These are phyloP conservation scores for Agonopterix subpropinquella DNA, from an alignment of 2,888 invertebrate genomes.

Conservation along the genomic window DNA sequence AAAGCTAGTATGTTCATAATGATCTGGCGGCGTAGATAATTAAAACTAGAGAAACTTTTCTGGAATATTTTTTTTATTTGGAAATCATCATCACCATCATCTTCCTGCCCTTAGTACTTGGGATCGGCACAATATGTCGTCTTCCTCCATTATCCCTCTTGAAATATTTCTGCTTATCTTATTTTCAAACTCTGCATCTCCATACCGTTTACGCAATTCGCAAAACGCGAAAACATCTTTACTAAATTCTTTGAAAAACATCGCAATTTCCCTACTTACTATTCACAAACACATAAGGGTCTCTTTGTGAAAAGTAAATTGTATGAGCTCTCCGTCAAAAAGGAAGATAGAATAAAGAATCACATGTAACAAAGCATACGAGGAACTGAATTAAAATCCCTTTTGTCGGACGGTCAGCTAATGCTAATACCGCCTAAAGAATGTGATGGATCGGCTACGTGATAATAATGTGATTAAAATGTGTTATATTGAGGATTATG, in stretches of 20 bases:
- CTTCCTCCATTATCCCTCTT: too few relatives aligned
- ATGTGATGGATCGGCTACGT: conserved; percentile 54
- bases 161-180: too few relatives aligned
- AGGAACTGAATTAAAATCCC: conserved; percentile 63
- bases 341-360: conserved; percentile 52
- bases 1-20: too few relatives aligned
- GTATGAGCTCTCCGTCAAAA: conserved; percentile 41
- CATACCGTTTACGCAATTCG: conserved; percentile 4
- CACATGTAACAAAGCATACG: conserved; percentile 52
- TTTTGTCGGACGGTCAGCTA: conserved; percentile 40
- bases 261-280: conserved; percentile 4
- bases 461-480: conserved; percentile 27
- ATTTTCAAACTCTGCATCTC: too few relatives aligned
- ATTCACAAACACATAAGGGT: conserved; percentile 38
- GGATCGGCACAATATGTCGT: too few relatives aligned
- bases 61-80: too few relatives aligned
- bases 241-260: neutral
- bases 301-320: conserved; percentile 53
- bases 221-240: neutral
- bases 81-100: too few relatives aligned
- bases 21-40: too few relatives aligned
- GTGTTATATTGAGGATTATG: neutral
- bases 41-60: too few relatives aligned
- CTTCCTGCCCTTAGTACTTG: too few relatives aligned
- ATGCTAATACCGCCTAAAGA: conserved; percentile 28